Conservation (phyloP, 2,888 invertebrate genomes). For the Pollenia amentaria region DNA sequence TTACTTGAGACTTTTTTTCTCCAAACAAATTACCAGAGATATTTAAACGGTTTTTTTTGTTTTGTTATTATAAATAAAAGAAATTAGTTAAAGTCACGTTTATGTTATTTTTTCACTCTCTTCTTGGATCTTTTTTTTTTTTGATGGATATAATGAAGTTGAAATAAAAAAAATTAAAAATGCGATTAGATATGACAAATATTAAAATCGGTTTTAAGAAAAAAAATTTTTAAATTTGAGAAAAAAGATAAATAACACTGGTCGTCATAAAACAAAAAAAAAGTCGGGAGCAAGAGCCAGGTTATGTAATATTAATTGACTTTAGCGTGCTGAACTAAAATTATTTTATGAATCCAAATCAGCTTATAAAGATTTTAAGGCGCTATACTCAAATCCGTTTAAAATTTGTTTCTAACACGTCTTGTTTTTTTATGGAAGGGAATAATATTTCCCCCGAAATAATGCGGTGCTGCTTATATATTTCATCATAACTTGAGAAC, state of each 20-base stretch:
- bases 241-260: not conserved
- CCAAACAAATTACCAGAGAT: not conserved
- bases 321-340: no score
- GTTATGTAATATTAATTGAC: no score
- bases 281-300: no score
- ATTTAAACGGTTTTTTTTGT: constrained; percentile 10
- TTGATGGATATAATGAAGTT: constrained; percentile 40
- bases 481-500: no score
- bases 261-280: no score
- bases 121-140: constrained; percentile 6
- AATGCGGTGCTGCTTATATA: no score
- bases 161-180: constrained; percentile 28
- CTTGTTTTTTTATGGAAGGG: no score
- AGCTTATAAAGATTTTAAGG: no score
- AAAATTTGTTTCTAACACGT: no score
- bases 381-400: no score
- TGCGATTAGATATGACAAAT: constrained; percentile 30
- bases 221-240: constrained; percentile 14
- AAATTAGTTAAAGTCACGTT: constrained; percentile 55
- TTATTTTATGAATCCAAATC: no score
- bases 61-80: constrained; percentile 10
- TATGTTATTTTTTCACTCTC: constrained; percentile 1
- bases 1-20: constrained; percentile 4
- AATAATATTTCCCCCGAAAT: no score
- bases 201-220: constrained; percentile 21